Evolutionary conservation across 2,797 vertebrate species (phyloP), one percentile per base, ranked within the genome.

Genomic region (Parotocinclus haroldoi): DNA sequence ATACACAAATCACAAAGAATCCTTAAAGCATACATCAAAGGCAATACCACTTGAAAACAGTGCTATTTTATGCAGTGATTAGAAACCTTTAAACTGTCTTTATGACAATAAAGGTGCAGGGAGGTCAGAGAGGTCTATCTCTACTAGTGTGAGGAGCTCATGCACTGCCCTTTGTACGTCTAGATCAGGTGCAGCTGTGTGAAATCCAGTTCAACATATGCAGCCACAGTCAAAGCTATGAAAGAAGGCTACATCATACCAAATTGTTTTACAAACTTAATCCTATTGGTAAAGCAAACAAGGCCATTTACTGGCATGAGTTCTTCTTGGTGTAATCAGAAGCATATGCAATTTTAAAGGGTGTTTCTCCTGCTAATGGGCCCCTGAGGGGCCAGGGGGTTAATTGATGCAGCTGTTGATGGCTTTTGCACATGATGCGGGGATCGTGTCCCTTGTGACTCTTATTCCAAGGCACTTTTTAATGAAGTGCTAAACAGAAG

Each of bases 341-440:
- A 89, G 84, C 87, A 93, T 87, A 87, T 84, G 89, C 89, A 89
- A 90, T 91, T 91, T 91, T 90, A 84, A 83, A 91, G 92, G 91
- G 89, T 90, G 91, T 91, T 92, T 90, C 82, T 88, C 87, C 82
- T 86, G 82, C 88, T 93, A 92, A 93, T 91, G 88, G 91, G 84
- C 77, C 93, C 91, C 64, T 89, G 44, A 56, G 92, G 90, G 92
- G 91, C 75, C 78, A 82, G 78, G 81, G 89, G 90, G 92, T 93
- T 94, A 94, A 94, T 93, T 91, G 93, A 94, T 92, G 91, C 92
- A 92, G 92, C 93, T 94, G 95, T 92, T 93, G 93, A 95, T 91
- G 86, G 89, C 89, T 88, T 86, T 85, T 89, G 90, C 93, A 91
- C 85, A 80, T 84, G 84, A 90, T 81, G 86, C 79, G 76, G 80